Base-by-base conservation (phyloP, 2,888 invertebrate species). In the Melanostoma mellinum region DNA sequence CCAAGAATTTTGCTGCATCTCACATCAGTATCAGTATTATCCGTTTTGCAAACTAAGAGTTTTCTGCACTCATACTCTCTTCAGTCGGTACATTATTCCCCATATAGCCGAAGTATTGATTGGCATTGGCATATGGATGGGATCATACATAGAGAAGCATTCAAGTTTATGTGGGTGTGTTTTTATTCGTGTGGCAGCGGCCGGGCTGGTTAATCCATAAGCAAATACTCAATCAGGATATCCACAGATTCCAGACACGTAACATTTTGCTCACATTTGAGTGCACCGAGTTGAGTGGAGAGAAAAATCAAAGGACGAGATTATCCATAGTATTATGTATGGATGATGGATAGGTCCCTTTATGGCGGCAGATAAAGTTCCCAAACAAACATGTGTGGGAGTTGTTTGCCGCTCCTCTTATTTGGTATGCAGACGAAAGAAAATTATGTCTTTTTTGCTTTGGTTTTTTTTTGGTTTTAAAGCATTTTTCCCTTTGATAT, bases 141-240 rank as follows among this genome's bases (percentile, higher is more conserved):
- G 4, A 8, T 2, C 10, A 36, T 4, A 6, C 33, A 4, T 8
- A 6, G 20, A 5, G 50, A 4, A 8, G 42, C 6, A 20, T 20
- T 50, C 4, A 9, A 40, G 4, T 20, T 20, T 20, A 20, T 20
- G 20, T 20, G 9, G 3, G 9, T 30, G 52, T 36, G 48, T 48
- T n/a, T 32, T 20, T 36, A 35, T 3, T 10, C 5, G 36, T 9
- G 33, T 9, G 33, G 30, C 44, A 46, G 48, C 50, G 32, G 52
- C 50, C 35, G 72, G 68, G 82, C 33, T 46, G 76, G 35, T 58
- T 84, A 78, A 84, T 84, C 69, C 78, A 48, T 74, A 71, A 74
- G 82, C 74, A 84, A 84, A 84, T 84, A 79, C 78, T 84, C 82
- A 84, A 84, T 84, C 82, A 84, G 74, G 69, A 78, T 74, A 78